Evolutionary conservation across 2,888 invertebrate species (phyloP).

Genomic region (Stenodera caucasica): DNA sequence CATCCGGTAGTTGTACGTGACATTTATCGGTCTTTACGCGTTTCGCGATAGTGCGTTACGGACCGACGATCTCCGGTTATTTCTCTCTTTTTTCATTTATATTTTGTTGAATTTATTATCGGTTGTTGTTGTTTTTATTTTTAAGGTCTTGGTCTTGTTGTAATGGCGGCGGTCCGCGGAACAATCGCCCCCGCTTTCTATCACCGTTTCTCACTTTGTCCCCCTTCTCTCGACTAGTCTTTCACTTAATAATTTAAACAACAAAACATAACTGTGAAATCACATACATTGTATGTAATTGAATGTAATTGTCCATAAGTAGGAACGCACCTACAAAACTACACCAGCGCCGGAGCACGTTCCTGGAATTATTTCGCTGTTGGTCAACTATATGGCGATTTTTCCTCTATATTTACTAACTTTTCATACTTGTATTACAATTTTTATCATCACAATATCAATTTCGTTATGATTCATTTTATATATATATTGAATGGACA

Average conservation of each 20-base stretch:
- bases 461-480: not conserved
- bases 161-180: not conserved
- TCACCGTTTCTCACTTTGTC: not conserved
- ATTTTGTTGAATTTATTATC: not conserved
- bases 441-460: not conserved
- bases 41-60: constrained; percentile 21
- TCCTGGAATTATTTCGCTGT: constrained; percentile 32
- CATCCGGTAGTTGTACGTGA: constrained; percentile 17
- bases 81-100: constrained; percentile 8
- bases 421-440: not conserved
- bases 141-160: not conserved
- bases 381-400: not conserved
- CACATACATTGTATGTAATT: constrained; percentile 47
- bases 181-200: not conserved
- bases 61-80: constrained; percentile 21
- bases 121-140: too few species aligned
- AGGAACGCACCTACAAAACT: constrained; percentile 34
- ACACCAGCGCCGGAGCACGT: constrained; percentile 34
- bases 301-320: constrained; percentile 38
- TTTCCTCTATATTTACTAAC: not conserved
- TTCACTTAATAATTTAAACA: not conserved
- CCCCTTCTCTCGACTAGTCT: not conserved
- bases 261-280: constrained; percentile 41
- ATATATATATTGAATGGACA: not conserved
- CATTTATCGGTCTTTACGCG: constrained; percentile 21